Base-by-base conservation (phyloP, 2,888 invertebrate genomes). In the Nephrotoma appendiculata region DNA sequence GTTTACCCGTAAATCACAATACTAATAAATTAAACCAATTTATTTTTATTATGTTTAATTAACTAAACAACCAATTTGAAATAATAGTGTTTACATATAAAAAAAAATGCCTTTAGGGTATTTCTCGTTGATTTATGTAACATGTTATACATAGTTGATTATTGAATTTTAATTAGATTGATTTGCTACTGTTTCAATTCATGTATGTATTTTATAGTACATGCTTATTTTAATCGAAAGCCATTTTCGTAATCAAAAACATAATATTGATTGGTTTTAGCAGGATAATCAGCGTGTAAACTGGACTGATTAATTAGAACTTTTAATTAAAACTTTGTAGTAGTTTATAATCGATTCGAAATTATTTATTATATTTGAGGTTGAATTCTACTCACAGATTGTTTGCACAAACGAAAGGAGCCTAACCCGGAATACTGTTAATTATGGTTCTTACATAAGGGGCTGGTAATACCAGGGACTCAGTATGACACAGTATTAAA, bases 1-100 rank as follows among this genome's bases (percentile, higher is more conserved):
- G 89, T 87, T 91, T 19, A 57, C 3, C 5, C 11, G 19, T 57
- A 57, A 57, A 57, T 57, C 57, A 31, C 31, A 71, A 71, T 31
- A 71, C 31, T 1, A 31, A 71, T 71, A 71, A 71, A 71, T 15
- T 57, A 57, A 71, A 71, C 6, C 71, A 31, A 71, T 71, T 71
- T 71, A 71, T 31, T 71, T 71, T 71, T 71, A 71, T 71, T 71
- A 71, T 71, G 31, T 71, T 71, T 71, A 71, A 71, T 71, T 71
- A 71, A 71, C 71, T 71, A 15, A 52, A 52, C 19, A 71, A 71
- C 6, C 71, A 71, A 71, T 71, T 71, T 71, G 2, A 71, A 31
- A 71, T 71, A 57, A 19, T 57, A 57, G 19, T 71, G 9, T 31
- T 19, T 31, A 31, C 71, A 71, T 71, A 9, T 71, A 52, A 71